phyloP scores from a whole-genome alignment of 2,888 invertebrate genomes.

The Steromphala cineraria region DNA sequence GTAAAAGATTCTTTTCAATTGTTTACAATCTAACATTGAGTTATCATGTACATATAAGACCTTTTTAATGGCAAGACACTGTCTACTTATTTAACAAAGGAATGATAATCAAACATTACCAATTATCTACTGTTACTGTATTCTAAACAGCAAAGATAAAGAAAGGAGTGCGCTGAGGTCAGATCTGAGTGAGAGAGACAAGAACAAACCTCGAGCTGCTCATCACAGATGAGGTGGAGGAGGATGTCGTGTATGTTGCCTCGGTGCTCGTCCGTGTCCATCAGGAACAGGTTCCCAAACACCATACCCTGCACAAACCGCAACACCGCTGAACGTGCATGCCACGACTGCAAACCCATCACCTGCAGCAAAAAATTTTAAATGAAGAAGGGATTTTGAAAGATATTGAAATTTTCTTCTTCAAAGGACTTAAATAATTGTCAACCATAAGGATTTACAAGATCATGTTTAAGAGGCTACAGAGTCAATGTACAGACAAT shows the following conservation, averaged over 20 bases:
- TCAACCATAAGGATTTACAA: too few relatives aligned
- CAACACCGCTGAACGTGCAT: slow-evolving; percentile 76
- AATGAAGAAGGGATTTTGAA: background rate
- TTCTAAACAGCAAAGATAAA: background rate
- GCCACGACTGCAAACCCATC: slow-evolving; percentile 75
- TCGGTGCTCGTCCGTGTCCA: slow-evolving; percentile 63
- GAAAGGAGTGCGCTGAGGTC: too few relatives aligned
- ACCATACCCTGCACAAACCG: slow-evolving; percentile 77
- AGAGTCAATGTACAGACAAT: too few relatives aligned
- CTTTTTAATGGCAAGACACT: too few relatives aligned
- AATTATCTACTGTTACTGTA: background rate
- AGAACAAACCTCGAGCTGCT: slow-evolving; percentile 66
- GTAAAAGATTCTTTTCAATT: too few relatives aligned
- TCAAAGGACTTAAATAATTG: too few relatives aligned
- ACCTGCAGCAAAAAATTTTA: slow-evolving; percentile 49
- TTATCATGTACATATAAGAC: too few relatives aligned
- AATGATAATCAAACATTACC: too few relatives aligned
- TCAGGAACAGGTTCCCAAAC: slow-evolving; percentile 78
- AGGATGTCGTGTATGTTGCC: slow-evolving; percentile 77
- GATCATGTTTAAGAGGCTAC: too few relatives aligned
- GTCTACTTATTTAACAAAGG: too few relatives aligned
- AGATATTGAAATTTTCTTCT: background rate
- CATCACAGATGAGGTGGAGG: slow-evolving; percentile 76
- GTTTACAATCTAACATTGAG: too few relatives aligned
- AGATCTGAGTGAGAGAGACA: too few relatives aligned